A percentile compares a stretch with the other conserved stretches of the same genome.
These are phyloP conservation scores for Ctenopoma multispine DNA, from an alignment of 2,797 vertebrate genomes.

Conservation along the genomic window DNA sequence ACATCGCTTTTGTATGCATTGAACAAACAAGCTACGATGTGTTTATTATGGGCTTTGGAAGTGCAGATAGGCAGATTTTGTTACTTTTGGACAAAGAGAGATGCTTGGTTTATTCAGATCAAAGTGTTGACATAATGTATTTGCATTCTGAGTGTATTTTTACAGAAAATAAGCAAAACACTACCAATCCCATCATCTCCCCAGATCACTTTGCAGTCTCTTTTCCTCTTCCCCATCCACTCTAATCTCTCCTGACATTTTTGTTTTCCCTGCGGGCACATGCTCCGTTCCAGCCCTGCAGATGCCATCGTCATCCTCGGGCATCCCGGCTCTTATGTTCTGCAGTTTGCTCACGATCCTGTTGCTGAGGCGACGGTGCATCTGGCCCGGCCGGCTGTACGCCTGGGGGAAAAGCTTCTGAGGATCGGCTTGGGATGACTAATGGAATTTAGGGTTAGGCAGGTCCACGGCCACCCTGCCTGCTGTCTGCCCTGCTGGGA, in stretches of 20 bases:
- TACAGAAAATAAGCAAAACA: not conserved
- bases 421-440: conserved; percentile 41
- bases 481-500: conserved; percentile 21
- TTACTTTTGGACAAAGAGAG: too few species aligned
- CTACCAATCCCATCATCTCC: conserved; percentile 16
- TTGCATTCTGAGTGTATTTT: not conserved
- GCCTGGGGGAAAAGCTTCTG: conserved; percentile 28
- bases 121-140: not conserved
- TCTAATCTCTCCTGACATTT: conserved; percentile 70
- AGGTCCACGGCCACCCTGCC: conserved; percentile 25
- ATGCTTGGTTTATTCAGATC: too few species aligned
- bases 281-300: conserved; percentile 25
- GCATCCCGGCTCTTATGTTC: conserved; percentile 11
- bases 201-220: conserved; percentile 29
- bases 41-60: not conserved
- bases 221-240: conserved; percentile 1
- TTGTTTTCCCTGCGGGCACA: conserved; percentile 49
- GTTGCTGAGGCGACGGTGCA: conserved; percentile 49
- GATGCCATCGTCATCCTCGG: conserved; percentile 29
- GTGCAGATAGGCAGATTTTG: not conserved
- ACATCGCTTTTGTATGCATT: not conserved
- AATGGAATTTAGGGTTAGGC: conserved; percentile 56
- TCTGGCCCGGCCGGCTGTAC: conserved; percentile 18
- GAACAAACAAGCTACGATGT: not conserved
- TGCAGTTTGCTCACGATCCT: conserved; percentile 53